Conservation (phyloP, 1,140 invertebrate species). For the Macrotrachela quadricornifera region DNA sequence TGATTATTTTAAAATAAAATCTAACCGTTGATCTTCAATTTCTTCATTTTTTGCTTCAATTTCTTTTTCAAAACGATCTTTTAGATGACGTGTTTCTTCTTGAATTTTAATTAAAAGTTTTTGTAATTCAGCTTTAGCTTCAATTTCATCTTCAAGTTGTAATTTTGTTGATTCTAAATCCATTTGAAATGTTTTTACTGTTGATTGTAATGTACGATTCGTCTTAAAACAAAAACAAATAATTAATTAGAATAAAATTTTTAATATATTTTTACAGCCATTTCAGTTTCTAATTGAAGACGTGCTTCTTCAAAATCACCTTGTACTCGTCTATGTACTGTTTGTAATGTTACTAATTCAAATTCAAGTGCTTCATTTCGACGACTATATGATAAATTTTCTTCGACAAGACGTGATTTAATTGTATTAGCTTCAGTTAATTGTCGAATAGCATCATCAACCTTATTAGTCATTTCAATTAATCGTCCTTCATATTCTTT, state of each 20-base stretch:
- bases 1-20: no score
- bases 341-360: neutral
- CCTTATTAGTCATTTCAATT: neutral
- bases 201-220: neutral
- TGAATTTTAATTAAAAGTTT: constrained; percentile 3
- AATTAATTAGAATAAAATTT: no score
- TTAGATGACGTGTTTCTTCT: neutral
- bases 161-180: constrained; percentile 2
- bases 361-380: constrained; percentile 1
- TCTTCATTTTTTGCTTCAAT: constrained; percentile 5
- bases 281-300: constrained; percentile 5
- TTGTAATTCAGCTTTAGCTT: constrained; percentile 2
- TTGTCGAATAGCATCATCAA: constrained; percentile 4
- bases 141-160: constrained; percentile 7
- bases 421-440: constrained; percentile 2
- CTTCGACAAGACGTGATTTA: constrained; percentile 1
- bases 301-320: constrained; percentile 6
- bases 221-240: no score
- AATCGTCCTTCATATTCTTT: constrained; percentile 1
- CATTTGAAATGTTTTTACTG: neutral
- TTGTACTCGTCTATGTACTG: neutral
- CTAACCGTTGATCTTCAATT: constrained; percentile 3
- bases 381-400: constrained; percentile 1
- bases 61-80: constrained; percentile 6
- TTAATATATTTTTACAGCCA: neutral